These are phyloP conservation scores for Ceryle rudis DNA, from an alignment of 2,797 vertebrate species.

Conservation along the genomic window DNA sequence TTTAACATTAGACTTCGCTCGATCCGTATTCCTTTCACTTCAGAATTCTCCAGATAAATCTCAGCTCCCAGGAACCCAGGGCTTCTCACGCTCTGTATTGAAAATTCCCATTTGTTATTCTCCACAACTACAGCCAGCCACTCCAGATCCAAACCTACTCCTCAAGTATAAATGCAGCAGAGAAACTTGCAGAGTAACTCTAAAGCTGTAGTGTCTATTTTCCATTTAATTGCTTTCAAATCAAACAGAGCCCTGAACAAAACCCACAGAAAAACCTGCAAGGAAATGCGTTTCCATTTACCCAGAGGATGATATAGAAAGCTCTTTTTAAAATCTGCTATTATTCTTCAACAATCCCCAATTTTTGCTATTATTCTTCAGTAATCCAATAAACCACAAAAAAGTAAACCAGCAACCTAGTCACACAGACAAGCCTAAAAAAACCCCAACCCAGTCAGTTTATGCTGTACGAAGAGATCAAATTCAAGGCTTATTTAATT, in stretches of 20 bases:
- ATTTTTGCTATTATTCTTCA: neutral
- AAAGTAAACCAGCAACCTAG: neutral
- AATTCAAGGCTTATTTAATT: neutral
- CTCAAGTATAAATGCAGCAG: fast-evolving
- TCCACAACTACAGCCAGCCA: neutral
- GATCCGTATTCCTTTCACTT: neutral
- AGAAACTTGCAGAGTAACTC: neutral
- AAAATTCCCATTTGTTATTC: neutral
- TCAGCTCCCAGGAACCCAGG: neutral
- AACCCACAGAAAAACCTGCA: neutral
- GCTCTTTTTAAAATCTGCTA: neutral
- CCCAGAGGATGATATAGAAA: neutral
- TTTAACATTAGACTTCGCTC: neutral
- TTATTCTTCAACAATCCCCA: neutral
- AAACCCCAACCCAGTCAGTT: neutral
- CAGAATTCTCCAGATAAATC: neutral
- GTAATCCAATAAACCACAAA: neutral
- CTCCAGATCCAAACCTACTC: neutral
- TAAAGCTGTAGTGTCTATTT: neutral
- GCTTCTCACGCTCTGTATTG: fast-evolving
- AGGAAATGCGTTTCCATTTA: neutral
- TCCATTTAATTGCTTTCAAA: neutral
- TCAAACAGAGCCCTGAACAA: neutral
- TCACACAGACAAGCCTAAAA: neutral
- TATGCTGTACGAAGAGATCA: neutral